Evolutionary conservation across 1,140 invertebrate species (phyloP).

Genomic region (Drosophila nigromelanica): DNA sequence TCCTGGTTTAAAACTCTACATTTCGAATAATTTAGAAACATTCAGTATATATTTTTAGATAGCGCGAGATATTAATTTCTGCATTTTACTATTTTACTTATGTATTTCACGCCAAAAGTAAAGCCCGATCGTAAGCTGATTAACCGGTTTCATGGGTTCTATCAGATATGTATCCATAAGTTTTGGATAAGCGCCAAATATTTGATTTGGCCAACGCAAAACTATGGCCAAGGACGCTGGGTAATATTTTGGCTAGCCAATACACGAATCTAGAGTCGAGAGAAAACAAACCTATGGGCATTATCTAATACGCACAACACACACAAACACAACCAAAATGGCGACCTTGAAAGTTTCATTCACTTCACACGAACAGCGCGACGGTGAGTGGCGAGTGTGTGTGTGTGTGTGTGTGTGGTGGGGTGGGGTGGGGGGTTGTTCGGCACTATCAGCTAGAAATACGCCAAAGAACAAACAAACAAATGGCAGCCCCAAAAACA

Average conservation of each 20-base stretch:
- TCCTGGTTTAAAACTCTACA: conserved; percentile 4
- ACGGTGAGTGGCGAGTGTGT: neutral
- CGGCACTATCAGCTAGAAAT: conserved; percentile 77
- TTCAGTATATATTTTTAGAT: neutral
- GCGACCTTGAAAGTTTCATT: conserved; percentile 81
- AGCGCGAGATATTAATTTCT: neutral
- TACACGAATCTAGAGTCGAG: conserved; percentile 36
- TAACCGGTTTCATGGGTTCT: conserved; percentile 9
- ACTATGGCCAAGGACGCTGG: conserved; percentile 7
- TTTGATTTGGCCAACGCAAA: conserved; percentile 3
- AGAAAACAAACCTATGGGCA: conserved; percentile 51
- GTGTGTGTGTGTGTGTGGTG: conserved; percentile 5
- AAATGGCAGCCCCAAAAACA: conserved; percentile 56
- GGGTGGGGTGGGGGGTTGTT: conserved; percentile 15
- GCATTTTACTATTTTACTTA: neutral
- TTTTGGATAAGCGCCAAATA: too few relatives aligned
- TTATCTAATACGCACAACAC: conserved; percentile 71
- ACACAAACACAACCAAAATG: conserved; percentile 31
- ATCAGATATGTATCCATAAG: neutral
- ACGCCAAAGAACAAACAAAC: conserved; percentile 62
- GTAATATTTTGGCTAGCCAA: conserved; percentile 21
- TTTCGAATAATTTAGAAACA: neutral
- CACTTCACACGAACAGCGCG: conserved; percentile 64
- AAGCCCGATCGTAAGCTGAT: neutral
- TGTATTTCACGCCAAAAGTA: neutral